phyloP scores from a whole-genome alignment of 2,113 vertebrate species.

The Myanophis thanlyinensis region DNA sequence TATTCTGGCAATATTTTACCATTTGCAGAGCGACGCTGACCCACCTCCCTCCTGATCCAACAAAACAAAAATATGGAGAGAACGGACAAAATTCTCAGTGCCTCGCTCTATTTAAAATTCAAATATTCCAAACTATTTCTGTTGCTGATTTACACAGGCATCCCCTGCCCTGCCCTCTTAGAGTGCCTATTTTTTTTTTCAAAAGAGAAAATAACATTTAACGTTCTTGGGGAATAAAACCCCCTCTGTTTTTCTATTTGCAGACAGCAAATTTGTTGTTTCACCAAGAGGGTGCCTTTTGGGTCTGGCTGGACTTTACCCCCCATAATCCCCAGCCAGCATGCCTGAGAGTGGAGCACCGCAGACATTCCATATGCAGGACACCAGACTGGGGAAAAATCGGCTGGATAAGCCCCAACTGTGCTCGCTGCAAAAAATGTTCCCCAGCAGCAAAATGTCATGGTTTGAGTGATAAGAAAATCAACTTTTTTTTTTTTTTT shows the following conservation, averaged over 20 bases:
- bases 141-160: background rate
- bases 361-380: too few relatives aligned
- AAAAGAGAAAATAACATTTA: background rate
- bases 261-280: background rate
- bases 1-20: background rate
- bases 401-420: background rate
- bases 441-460: background rate
- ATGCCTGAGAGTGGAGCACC: background rate
- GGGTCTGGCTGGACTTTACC: too few relatives aligned
- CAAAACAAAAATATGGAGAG: background rate
- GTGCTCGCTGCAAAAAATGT: background rate
- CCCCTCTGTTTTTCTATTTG: background rate
- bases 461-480: background rate
- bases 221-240: background rate
- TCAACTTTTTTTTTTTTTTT: background rate
- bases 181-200: too few relatives aligned
- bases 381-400: background rate
- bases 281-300: background rate
- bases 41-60: background rate
- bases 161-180: background rate
- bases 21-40: background rate
- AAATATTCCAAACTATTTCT: background rate
- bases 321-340: background rate
- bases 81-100: rapidly evolving
- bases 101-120: background rate